Base-by-base conservation (phyloP, 2,797 vertebrate genomes). In the Centroberyx gerrardi region DNA sequence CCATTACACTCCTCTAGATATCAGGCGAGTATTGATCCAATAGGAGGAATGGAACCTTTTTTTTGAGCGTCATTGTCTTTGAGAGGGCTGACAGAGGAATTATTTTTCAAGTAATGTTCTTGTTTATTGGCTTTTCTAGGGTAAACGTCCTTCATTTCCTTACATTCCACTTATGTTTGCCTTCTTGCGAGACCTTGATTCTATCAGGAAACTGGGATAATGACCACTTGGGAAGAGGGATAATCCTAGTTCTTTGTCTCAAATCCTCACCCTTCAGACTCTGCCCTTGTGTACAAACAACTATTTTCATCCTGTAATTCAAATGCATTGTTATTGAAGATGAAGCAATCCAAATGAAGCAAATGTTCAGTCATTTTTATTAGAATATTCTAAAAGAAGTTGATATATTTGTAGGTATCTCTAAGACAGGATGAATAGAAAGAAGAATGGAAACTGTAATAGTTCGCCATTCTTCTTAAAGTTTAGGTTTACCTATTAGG, bases 1-100 rank as follows among this genome's bases (percentile, higher is more conserved):
- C 81, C 68, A 72, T 86, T 87, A 72, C 31, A 71, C 64, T 76
- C 68, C 51, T 74, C 10, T 49, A 68, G 80, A 81, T 84, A 87
- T 84, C 71, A 82, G 64, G 73, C 22, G 49, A 38, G 46, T 86
- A 89, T 91, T 83, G 87, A 91, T 83, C 68, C 33, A 65, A 56
- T 22, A 28, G 78, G 13, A 59, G 40, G 10, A 64, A 22, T 61
- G 52, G 17, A 60, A 36, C 22, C 33, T 70, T 62, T 82, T 82
- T 22, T 51, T 8, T 13, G 14, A 60, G 38, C 29, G 44, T 67
- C 29, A 14, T 10, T 27, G 63, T 63, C 29, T 74, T 69, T 7
- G 46, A 60, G 18, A 59, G 36, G 38, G 54, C 38, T 71, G 53
- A 28, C 3, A 69, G 28, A 10, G 17, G 60, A 56, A 51, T 65